Base-by-base conservation (phyloP, 2,888 invertebrate species). In the Crematogaster levior region DNA sequence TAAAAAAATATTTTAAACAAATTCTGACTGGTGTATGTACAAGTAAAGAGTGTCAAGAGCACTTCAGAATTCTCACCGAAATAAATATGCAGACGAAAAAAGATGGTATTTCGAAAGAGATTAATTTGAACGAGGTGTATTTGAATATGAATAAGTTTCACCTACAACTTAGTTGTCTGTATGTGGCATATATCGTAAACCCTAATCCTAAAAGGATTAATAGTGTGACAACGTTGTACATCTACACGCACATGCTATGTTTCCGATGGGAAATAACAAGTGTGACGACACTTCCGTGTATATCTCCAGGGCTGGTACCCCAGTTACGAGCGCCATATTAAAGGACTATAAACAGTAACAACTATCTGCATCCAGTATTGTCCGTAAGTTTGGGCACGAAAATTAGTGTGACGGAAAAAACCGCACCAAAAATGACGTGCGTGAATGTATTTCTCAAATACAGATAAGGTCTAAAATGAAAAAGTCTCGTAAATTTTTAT, bases 251-350 rank as follows among this genome's bases (percentile, higher is more conserved):
- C 3, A 48, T 10, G n/a, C 34, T 27, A 24, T 74, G 30, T 46
- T 30, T 43, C 60, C 48, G 60, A 37, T 60, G 80, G 73, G 80
- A 80, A 80, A 58, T 72, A 48, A 73, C 73, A 80, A 60, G 60
- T 80, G 74, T 30, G 74, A 58, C 34, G 70, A 60, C 46, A 80
- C 43, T 80, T 75, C 48, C 46, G 48, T n/a, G 27, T 81, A 27
- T 79, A 46, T 30, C 79, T 58, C 10, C 34, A 34, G 46, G 43
- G 34, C 56, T 73, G 40, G 43, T 24, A 46, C 15, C 37, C 18
- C 21, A 46, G 68, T 66, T 66, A 34, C 34, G 43, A 34, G 9
- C 56, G 27, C 58, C 3, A 43, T 70, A 79, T 79, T 79, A 79
- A 66, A 70, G 34, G 10, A 37, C 21, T 72, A 46, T 79, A 46